Percentiles rank a stretch among this genome's conserved stretches.
phyloP scores from a whole-genome alignment of 2,113 vertebrate genomes.

The Tetraodon nigroviridis region DNA sequence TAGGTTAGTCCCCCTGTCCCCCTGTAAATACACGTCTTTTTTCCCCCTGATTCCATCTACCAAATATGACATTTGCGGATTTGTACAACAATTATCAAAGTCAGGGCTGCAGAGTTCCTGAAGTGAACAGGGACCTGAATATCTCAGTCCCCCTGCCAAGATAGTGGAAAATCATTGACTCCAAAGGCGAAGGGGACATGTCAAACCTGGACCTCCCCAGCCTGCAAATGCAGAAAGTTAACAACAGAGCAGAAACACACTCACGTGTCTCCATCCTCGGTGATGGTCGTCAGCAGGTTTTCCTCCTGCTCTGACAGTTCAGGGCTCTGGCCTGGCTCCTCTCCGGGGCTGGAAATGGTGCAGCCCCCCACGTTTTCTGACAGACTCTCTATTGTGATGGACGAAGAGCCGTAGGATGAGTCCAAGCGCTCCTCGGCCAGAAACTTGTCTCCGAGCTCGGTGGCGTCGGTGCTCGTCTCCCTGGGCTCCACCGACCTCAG shows the following conservation, averaged over 20 bases:
- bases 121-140: too few species aligned
- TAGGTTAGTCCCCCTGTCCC: too few species aligned
- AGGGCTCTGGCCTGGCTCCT: conserved; percentile 5
- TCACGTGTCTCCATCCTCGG: conserved; percentile 80
- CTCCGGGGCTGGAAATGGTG: conserved; percentile 32
- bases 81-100: too few species aligned
- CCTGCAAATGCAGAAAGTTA: neutral
- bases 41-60: too few species aligned
- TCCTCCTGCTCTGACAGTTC: conserved; percentile 60
- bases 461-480: conserved; percentile 34
- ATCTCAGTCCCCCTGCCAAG: too few species aligned
- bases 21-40: too few species aligned
- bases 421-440: conserved; percentile 70
- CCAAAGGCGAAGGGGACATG: too few species aligned
- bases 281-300: conserved; percentile 65
- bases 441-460: conserved; percentile 64
- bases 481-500: conserved; percentile 61
- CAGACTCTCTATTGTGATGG: conserved; percentile 69
- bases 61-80: too few species aligned
- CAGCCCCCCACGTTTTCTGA: conserved; percentile 57
- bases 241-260: conserved; percentile 24
- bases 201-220: too few species aligned
- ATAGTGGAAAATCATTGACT: too few species aligned
- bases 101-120: too few species aligned
- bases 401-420: conserved; percentile 74